phyloP scores from a whole-genome alignment of 1,140 invertebrate species.

The Heliconius eleuchia region DNA sequence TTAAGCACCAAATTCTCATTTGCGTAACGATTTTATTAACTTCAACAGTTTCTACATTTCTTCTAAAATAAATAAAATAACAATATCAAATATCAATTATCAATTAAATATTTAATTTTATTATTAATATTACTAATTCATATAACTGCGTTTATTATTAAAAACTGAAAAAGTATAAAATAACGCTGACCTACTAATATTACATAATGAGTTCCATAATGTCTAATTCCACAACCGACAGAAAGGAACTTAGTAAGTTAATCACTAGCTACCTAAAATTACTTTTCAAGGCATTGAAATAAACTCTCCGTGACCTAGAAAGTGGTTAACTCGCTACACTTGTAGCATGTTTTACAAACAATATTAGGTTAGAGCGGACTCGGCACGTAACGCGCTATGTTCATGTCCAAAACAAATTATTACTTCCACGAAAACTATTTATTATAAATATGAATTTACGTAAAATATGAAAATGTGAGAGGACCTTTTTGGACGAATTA shows the following conservation, averaged over 20 bases:
- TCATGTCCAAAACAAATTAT: constrained; percentile 13
- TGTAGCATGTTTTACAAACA: constrained; percentile 24
- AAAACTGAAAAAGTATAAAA: no score
- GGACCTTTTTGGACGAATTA: neutral
- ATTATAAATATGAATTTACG: constrained; percentile 9
- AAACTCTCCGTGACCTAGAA: constrained; percentile 19
- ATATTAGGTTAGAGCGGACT: constrained; percentile 15
- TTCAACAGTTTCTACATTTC: no score
- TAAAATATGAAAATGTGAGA: neutral
- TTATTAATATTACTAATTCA: no score
- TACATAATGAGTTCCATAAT: neutral
- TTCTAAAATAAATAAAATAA: no score
- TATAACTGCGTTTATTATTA: no score
- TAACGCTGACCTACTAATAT: neutral
- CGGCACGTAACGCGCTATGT: constrained; percentile 16
- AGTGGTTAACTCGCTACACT: neutral
- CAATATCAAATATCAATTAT: no score
- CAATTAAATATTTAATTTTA: no score
- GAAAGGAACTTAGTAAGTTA: constrained; percentile 18
- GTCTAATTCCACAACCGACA: neutral
- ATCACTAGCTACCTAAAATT: constrained; percentile 15
- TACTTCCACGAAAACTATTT: constrained; percentile 8
- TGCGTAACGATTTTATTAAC: no score
- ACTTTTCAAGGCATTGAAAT: constrained; percentile 24
- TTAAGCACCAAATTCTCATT: no score